These are phyloP conservation scores for Lepus europaeus DNA, from an alignment of 2,113 vertebrate species.

Conservation along the genomic window DNA sequence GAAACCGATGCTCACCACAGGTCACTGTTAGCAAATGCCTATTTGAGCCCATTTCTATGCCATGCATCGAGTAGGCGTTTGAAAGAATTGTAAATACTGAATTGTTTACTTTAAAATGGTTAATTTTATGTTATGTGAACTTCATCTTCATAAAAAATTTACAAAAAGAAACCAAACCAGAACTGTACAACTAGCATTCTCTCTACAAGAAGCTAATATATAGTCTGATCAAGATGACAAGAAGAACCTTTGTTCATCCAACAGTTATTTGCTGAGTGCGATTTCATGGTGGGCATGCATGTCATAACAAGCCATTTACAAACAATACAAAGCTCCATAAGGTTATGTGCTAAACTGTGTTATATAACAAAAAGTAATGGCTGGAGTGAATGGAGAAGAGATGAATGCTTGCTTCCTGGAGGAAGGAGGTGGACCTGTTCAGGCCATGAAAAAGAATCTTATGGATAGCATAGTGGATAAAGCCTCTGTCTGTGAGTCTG, in stretches of 20 bases:
- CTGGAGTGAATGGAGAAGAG: not conserved
- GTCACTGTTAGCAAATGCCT: constrained; percentile 53
- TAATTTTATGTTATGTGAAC: not conserved
- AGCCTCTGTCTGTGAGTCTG: too few species aligned
- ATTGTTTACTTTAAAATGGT: not conserved
- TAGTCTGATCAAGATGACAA: not conserved
- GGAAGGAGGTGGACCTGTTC: not conserved
- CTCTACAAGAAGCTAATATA: not conserved
- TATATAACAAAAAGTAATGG: not conserved
- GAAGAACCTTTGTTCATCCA: not conserved
- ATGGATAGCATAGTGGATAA: not conserved
- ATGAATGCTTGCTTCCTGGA: not conserved
- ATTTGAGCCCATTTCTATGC: constrained; percentile 11
- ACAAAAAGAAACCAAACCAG: not conserved
- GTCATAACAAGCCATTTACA: not conserved
- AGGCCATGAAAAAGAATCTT: not conserved
- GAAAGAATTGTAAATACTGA: constrained; percentile 24
- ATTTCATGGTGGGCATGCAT: not conserved
- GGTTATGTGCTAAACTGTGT: not conserved
- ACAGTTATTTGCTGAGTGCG: not conserved
- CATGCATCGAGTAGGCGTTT: not conserved
- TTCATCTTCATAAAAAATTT: not conserved
- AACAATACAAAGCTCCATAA: not conserved
- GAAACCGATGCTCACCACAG: constrained; percentile 31
- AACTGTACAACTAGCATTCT: not conserved